Evolutionary conservation across 2,113 vertebrate species (phyloP).

Genomic region (Otis tarda): DNA sequence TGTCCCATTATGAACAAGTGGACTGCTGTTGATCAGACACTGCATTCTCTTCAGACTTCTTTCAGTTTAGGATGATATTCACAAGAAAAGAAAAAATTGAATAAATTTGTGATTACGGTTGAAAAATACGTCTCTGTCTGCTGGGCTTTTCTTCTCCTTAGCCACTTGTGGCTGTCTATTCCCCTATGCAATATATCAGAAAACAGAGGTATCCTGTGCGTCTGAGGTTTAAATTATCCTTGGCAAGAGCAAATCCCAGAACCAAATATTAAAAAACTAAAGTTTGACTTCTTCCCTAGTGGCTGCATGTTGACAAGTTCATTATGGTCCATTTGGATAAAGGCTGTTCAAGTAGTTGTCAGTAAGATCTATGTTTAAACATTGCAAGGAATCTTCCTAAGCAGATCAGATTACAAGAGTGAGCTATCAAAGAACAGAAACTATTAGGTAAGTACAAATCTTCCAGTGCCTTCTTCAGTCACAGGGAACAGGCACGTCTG

Average conservation of each 20-base stretch:
- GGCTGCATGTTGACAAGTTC: neutral
- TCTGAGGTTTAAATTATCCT: neutral
- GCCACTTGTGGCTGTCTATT: neutral
- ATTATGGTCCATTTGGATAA: slow-evolving; percentile 1
- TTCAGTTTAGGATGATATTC: neutral
- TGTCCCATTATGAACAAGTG: neutral
- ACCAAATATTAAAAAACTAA: neutral
- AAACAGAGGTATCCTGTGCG: neutral
- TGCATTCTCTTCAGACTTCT: neutral
- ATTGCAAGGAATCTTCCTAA: neutral
- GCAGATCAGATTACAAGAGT: neutral
- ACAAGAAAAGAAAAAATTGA: neutral
- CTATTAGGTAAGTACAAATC: neutral
- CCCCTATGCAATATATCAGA: neutral
- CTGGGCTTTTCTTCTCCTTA: neutral
- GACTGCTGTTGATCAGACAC: neutral
- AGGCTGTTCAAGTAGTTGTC: neutral
- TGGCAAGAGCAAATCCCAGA: neutral
- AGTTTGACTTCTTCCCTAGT: neutral
- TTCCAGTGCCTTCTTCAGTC: neutral
- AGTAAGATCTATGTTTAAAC: neutral
- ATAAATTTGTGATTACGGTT: neutral
- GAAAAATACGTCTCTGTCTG: neutral
- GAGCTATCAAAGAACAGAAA: neutral
- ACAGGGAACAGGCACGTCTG: neutral